phyloP scores from a whole-genome alignment of 64 coral and sea anemone genomes.

The Porites lutea region DNA sequence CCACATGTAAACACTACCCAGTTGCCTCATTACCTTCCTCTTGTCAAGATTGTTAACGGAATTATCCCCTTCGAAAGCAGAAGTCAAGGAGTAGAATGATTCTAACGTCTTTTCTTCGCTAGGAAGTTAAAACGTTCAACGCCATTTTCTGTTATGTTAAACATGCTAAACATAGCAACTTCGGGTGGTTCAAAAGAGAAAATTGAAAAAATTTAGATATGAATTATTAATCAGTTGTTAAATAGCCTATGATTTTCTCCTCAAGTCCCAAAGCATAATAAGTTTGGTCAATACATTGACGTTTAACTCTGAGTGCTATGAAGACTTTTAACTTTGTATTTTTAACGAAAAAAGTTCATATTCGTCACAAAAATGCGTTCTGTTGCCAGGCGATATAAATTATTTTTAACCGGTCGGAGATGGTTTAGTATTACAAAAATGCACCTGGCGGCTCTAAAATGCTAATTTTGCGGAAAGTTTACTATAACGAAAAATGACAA shows the following conservation, averaged over 20 bases:
- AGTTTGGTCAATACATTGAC: neutral
- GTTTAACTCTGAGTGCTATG: neutral
- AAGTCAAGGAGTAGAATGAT: too few species aligned
- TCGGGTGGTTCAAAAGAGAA: neutral
- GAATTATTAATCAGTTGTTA: slow-evolving; percentile 36
- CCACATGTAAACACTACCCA: too few species aligned
- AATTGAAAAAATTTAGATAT: neutral
- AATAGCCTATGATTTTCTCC: neutral
- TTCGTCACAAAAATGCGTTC: neutral
- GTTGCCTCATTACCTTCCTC: too few species aligned
- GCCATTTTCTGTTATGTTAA: neutral
- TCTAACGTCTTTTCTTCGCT: neutral
- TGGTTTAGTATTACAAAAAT: neutral
- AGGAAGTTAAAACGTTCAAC: neutral
- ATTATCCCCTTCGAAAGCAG: too few species aligned
- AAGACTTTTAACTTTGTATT: neutral
- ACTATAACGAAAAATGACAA: neutral
- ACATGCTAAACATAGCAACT: slow-evolving; percentile 11
- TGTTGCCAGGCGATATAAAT: neutral
- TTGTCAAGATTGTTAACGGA: too few species aligned
- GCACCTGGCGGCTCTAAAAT: slow-evolving; percentile 20
- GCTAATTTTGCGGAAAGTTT: slow-evolving; percentile 18
- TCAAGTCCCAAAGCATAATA: neutral
- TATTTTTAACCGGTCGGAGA: neutral
- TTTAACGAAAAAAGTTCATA: neutral